Evolutionary conservation across 2,888 invertebrate genomes (phyloP).

Genomic region (Netelia melanura): DNA sequence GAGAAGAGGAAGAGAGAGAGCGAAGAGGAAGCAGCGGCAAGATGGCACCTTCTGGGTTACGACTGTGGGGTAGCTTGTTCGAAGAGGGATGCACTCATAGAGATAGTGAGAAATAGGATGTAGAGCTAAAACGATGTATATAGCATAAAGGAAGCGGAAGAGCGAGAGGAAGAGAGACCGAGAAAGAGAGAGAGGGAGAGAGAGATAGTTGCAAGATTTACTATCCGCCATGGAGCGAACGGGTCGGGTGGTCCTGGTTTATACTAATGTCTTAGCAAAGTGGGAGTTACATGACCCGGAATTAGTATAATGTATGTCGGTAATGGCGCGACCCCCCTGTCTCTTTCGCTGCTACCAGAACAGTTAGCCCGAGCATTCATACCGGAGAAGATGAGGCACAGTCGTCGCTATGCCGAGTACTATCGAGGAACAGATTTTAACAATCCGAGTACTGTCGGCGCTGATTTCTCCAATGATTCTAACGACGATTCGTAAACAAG

Average conservation of each 20-base stretch:
- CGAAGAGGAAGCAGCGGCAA: slow-evolving; percentile 21
- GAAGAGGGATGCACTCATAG: slow-evolving; percentile 8
- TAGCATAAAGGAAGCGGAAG: slow-evolving; percentile 16
- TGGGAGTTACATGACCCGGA: slow-evolving; percentile 77
- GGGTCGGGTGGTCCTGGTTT: slow-evolving; percentile 71
- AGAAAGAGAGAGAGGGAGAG: background rate
- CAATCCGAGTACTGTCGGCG: no score
- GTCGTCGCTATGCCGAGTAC: no score
- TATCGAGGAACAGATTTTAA: no score
- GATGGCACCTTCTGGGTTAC: slow-evolving; percentile 41
- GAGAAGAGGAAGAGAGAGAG: slow-evolving; percentile 24
- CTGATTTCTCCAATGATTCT: no score
- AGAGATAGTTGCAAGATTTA: slow-evolving; percentile 73
- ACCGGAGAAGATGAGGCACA: no score
- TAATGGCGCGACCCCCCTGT: slow-evolving; percentile 36
- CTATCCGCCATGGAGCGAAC: slow-evolving; percentile 68
- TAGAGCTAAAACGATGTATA: background rate
- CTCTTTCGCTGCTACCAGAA: no score
- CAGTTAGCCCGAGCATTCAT: no score
- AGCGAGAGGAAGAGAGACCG: slow-evolving; percentile 7
- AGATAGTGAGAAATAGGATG: slow-evolving; percentile 3
- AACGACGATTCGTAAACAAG: no score
- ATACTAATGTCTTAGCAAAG: slow-evolving; percentile 78
- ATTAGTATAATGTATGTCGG: slow-evolving; percentile 78
- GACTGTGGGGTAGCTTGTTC: slow-evolving; percentile 13